Evolutionary conservation across 2,888 invertebrate species (phyloP), one percentile per base, ranked within the genome.

Genomic region (Acholoe squamosa): DNA sequence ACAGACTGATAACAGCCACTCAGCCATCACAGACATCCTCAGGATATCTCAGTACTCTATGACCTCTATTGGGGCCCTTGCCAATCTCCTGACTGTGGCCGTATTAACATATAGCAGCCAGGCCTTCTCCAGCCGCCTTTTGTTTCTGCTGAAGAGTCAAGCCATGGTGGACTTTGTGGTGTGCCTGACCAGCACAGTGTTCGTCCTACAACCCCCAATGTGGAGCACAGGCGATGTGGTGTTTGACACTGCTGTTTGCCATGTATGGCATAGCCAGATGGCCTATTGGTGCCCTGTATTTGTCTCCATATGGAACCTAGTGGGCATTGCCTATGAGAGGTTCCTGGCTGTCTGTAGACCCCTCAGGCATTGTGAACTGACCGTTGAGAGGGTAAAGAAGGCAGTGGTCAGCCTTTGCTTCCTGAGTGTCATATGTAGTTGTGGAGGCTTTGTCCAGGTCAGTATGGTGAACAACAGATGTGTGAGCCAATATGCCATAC

Each of bases 281-380:
- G 14, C 33, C 0, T 84, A 84, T 33, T 84, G 84, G 84, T 25
- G 25, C 22, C 16, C 28, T 22, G 43, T 51, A 22, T 84, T 84
- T 19, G 84, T 34, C 25, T 84, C 84, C 22, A n/a, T 84, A 7
- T 84, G 84, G 84, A 84, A 84, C 84, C 84, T 84, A 19, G 43
- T 84, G 19, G 12, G 33, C 3, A 84, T 84, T n/a, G 84, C 34
- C 84, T 43, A 25, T n/a, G 84, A 84, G 43, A 16, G 84, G 34
- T 84, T 34, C 52, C 52, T 84, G 52, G 43, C 51, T 25, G 43
- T 84, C 52, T 43, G 43, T 22, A 22, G 25, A 12, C 84, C 84
- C 0, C 25, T 84, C 25, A 52, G n/a, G 22, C 84, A 84, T 19
- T 25, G 43, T 28, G n/a, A 28, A 14, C 25, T 84, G 7, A 84